Evolutionary conservation across 1,140 invertebrate genomes (phyloP).

Genomic region (Drosophila miranda): DNA sequence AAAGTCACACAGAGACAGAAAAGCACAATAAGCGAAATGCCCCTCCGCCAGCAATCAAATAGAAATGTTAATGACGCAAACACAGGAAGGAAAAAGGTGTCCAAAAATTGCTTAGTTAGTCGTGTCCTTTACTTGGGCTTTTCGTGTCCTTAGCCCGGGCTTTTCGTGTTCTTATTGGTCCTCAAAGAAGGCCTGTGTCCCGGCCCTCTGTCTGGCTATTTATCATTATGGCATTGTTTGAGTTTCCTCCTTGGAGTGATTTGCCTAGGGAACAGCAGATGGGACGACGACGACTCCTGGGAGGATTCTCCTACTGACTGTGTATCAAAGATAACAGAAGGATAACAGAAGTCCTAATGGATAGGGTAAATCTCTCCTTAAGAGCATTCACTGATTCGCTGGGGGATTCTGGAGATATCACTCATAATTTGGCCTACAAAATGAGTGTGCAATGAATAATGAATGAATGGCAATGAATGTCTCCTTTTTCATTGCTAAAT

Average conservation of each 20-base stretch:
- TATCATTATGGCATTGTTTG: conserved; percentile 73
- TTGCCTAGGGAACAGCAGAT: conserved; percentile 53
- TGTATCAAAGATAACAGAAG: conserved; percentile 62
- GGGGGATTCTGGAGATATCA: conserved; percentile 14
- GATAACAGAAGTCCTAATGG: conserved; percentile 4
- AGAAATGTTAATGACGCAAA: conserved; percentile 71
- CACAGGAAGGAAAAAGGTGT: conserved; percentile 36
- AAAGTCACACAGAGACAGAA: conserved; percentile 25
- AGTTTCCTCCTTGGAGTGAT: conserved; percentile 48
- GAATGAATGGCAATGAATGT: no score
- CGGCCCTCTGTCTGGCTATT: conserved; percentile 44
- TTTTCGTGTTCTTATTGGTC: conserved; percentile 14
- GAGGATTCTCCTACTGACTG: conserved; percentile 20
- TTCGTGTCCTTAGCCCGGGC: conserved; percentile 16
- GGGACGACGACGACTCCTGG: conserved; percentile 11
- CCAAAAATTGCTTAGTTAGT: conserved; percentile 52
- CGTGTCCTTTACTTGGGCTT: conserved; percentile 20
- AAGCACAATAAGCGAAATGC: conserved; percentile 42
- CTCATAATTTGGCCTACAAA: conserved; percentile 22
- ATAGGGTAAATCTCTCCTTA: conserved; percentile 10
- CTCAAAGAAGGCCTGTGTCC: no score
- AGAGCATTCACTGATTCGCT: conserved; percentile 12
- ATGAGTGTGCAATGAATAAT: no score
- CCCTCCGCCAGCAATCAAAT: conserved; percentile 42
- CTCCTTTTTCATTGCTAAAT: no score